A percentile compares a stretch with the other conserved stretches of the same genome.
Conservation (phyloP, 2,113 vertebrate species). For the Gallinago media region DNA sequence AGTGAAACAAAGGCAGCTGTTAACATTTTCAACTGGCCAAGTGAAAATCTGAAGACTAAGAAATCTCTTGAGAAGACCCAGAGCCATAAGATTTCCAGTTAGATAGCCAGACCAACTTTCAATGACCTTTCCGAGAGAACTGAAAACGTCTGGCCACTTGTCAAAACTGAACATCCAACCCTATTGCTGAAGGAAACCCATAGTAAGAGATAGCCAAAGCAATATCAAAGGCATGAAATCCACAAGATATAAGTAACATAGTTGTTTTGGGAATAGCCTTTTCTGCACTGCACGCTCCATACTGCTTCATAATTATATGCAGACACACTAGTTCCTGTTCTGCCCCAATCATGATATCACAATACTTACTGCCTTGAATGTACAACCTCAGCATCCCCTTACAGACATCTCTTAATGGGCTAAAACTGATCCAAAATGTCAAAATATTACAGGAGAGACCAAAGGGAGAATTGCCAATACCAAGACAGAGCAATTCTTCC, state of each 20-base stretch:
- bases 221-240: slow-evolving; percentile 57
- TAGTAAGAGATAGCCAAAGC: slow-evolving; percentile 60
- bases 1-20: slow-evolving; percentile 38
- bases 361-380: neutral
- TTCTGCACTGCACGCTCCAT: slow-evolving; percentile 1
- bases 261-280: slow-evolving; percentile 49
- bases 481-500: neutral
- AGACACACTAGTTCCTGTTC: slow-evolving; percentile 21
- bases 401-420: neutral
- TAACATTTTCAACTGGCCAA: slow-evolving; percentile 27
- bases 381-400: neutral
- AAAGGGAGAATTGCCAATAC: neutral
- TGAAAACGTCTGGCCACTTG: slow-evolving; percentile 41
- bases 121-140: slow-evolving; percentile 35
- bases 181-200: slow-evolving; percentile 7
- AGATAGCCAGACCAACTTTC: slow-evolving; percentile 52
- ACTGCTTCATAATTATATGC: slow-evolving; percentile 5
- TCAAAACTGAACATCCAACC: slow-evolving; percentile 60
- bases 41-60: slow-evolving; percentile 20
- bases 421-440: slow-evolving; percentile 6
- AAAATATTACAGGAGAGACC: neutral
- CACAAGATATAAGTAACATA: neutral
- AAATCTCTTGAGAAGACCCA: slow-evolving; percentile 53
- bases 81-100: slow-evolving; percentile 39
- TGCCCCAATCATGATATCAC: neutral